Evolutionary conservation across 2,797 vertebrate genomes (phyloP).

Genomic region (Hemitrygon akajei): DNA sequence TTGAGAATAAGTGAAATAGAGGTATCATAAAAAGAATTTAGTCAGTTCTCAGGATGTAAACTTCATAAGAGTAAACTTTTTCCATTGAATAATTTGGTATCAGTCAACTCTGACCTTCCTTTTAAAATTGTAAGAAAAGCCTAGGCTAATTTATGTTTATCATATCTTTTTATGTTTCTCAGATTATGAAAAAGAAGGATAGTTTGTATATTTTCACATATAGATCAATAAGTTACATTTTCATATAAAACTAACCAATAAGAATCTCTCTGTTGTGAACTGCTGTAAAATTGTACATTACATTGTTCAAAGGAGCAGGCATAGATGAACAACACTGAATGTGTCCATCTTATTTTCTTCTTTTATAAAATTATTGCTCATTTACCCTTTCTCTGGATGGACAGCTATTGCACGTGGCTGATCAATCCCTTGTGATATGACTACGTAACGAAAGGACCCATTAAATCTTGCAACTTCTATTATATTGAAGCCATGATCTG

Average conservation of each 20-base stretch:
- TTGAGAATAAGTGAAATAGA: no score
- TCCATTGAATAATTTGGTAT: no score
- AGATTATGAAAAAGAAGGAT: background rate
- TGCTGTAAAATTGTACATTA: constrained; percentile 3
- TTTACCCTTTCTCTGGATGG: constrained; percentile 92
- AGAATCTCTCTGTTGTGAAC: background rate
- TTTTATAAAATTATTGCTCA: constrained; percentile 33
- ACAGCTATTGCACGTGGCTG: constrained; percentile 87
- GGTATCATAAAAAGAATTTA: no score
- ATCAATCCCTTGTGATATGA: constrained; percentile 88
- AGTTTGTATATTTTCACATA: background rate
- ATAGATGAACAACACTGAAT: background rate
- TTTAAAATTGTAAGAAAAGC: no score
- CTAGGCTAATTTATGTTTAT: background rate
- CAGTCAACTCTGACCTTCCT: no score
- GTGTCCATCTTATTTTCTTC: background rate
- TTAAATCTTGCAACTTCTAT: constrained; percentile 90
- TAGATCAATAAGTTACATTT: background rate
- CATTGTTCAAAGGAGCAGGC: background rate
- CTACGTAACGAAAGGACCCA: constrained; percentile 85
- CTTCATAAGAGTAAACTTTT: no score
- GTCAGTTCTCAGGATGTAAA: no score
- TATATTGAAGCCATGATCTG: constrained; percentile 91
- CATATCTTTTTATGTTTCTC: background rate
- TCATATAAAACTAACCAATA: background rate